Evolutionary conservation across 2,113 vertebrate genomes (phyloP).

Genomic region (Hipposideros armiger): DNA sequence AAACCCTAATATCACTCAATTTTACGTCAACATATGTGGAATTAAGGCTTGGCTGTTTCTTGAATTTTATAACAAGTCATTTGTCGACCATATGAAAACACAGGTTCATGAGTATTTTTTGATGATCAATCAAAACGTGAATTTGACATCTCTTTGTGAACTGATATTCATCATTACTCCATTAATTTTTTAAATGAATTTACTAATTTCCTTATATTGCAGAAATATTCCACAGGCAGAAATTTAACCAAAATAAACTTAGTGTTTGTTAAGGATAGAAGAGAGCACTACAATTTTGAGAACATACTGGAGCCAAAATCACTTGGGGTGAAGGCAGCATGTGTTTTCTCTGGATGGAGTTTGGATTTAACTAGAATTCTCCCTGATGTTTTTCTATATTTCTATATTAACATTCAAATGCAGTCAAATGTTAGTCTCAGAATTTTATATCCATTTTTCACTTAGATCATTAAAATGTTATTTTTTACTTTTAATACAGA

Average conservation of each 20-base stretch:
- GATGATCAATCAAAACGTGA: not conserved
- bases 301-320: not conserved
- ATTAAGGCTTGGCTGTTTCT: not conserved
- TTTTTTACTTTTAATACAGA: slow-evolving; percentile 26
- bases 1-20: not conserved
- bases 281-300: not conserved
- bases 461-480: slow-evolving; percentile 6
- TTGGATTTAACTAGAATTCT: slow-evolving; percentile 16
- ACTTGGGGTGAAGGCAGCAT: not conserved
- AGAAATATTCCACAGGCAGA: not conserved
- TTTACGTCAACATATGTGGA: not conserved
- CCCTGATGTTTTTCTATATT: slow-evolving; percentile 3
- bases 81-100: not conserved
- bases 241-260: slow-evolving; percentile 36
- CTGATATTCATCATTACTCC: not conserved
- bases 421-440: slow-evolving; percentile 18
- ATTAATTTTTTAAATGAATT: slow-evolving; percentile 16
- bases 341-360: slow-evolving; percentile 45
- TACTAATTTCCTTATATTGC: not conserved
- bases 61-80: slow-evolving; percentile 36
- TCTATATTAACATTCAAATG: slow-evolving; percentile 55
- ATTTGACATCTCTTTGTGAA: not conserved
- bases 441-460: slow-evolving; percentile 36
- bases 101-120: not conserved
- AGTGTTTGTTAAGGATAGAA: slow-evolving; percentile 6